Evolutionary conservation across 2,888 invertebrate species (phyloP), one percentile per base, ranked within the genome.

Genomic region (Philonicus albiceps): DNA sequence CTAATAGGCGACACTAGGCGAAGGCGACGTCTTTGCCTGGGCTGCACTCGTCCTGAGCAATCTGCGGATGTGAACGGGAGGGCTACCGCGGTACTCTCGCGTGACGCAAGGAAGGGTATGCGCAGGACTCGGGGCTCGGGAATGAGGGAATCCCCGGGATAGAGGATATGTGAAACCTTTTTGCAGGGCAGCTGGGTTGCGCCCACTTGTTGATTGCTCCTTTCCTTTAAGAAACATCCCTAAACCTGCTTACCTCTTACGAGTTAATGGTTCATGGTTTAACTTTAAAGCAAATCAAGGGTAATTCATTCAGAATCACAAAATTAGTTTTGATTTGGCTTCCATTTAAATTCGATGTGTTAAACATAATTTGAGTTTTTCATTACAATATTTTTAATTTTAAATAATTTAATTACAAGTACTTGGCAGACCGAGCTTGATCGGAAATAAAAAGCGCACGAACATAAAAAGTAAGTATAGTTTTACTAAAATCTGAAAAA

Each of bases 131-230:
- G 34, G 31, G 27, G 2, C 8, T 22, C n/a, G 55, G 30, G 55
- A 16, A 55, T 55, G 55, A 31, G 81, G 19, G 30, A 55, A 30
- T n/a, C 55, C 3, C 22, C 22, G 19, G n/a, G 19, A 27, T 31
- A 27, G 16, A 80, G 22, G 53, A 13, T 80, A 22, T n/a, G 40
- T 53, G 34, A 13, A 53, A 31, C 30, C 49, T n/a, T 43, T 22
- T 43, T 6, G 27, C 49, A 34, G 22, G 49, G 74, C 31, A 16
- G 30, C 49, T 30, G 13, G 30, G 31, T 16, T 74, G 78, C 78
- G 43, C 49, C 81, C 64, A 81, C 55, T 81, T 81, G 81, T 81
- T 81, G 81, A 81, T 81, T 64, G 81, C 37, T 81, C 19, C 16
- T 81, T 64, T 81, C 64, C 53, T 22, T 64, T 16, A 81, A 64